These are phyloP conservation scores for Siphlonurus alternatus DNA, from an alignment of 2,888 invertebrate species.

Conservation along the genomic window DNA sequence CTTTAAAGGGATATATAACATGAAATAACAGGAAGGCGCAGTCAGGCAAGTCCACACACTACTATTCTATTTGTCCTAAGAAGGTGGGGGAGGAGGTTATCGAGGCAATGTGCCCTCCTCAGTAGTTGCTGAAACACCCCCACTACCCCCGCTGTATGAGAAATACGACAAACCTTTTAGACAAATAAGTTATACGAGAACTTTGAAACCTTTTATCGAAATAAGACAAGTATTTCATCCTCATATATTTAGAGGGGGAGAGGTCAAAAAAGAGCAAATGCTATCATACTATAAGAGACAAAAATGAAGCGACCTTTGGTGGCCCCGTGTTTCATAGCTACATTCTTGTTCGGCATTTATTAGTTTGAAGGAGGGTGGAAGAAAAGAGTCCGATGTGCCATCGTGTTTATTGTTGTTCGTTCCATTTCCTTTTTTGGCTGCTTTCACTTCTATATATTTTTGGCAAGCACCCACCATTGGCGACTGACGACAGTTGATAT, in stretches of 20 bases:
- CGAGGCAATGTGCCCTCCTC: not conserved
- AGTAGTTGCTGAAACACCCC: not conserved
- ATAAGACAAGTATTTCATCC: constrained; percentile 16
- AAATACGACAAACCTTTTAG: constrained; percentile 15
- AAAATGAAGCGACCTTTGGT: not conserved
- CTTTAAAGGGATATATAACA: not conserved
- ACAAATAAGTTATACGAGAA: constrained; percentile 16
- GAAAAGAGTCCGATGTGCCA: not conserved
- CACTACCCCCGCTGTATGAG: not conserved
- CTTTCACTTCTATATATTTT: not conserved
- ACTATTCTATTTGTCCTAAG: constrained; percentile 12
- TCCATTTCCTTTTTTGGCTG: not conserved
- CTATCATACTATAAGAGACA: not conserved
- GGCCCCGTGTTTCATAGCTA: not conserved
- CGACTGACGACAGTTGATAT: not conserved
- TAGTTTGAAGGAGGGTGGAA: not conserved
- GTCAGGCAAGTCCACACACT: constrained; percentile 9
- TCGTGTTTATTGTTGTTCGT: not conserved
- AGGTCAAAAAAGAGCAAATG: not conserved
- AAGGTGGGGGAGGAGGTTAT: constrained; percentile 6
- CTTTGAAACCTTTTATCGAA: constrained; percentile 16
- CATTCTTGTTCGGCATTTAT: not conserved
- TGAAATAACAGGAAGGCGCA: not conserved
- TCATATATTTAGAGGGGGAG: constrained; percentile 1
- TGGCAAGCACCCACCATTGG: not conserved